Base-by-base conservation (phyloP, 1,140 invertebrate genomes). In the Manduca sexta region DNA sequence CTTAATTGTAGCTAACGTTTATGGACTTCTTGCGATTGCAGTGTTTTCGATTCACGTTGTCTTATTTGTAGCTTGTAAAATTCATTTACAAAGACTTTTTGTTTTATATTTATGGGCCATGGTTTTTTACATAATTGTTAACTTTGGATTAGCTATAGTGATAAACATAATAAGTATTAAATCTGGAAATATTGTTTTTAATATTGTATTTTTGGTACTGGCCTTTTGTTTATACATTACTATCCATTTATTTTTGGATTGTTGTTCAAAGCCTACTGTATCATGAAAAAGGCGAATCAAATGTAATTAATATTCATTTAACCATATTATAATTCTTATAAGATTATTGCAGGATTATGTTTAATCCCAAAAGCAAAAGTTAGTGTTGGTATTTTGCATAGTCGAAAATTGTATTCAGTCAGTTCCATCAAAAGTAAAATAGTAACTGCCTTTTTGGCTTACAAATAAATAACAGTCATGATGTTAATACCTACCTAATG, bases 191-290 rank as follows among this genome's bases (percentile, higher is more conserved):
- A 6, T 17, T 12, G 14, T 13, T 6, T 55, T 49, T 45, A 42
- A 37, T 13, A 14, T 26, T 11, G 1, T 17, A 15, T 45, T 38
- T 49, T 8, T 48, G 6, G 18, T 44, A 12, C 1, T 51, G 26
- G 47, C 7, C 50, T 43, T 3, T 52, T 33, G 10, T 45, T 16
- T 45, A 54, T 41, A 44, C 35, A 35, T 18, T 44, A 21, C n/a
- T 60, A 8, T 40, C 51, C 29, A 30, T 60, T 21, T 60, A 60
- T 49, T 60, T 60, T 39, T 60, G 52, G 52, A 42, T 55, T 34
- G 18, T 55, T 29, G 37, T 60, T 21, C 41, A 49, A 14, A 60
- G 52, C 34, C 31, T 41, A 8, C 26, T 49, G 14, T 40, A 33
- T 33, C 13, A 17, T 4, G 15, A 33, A 49, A 46, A 52, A 16